These are phyloP conservation scores for Carassius gibelio DNA, from an alignment of 2,113 vertebrate species.

Conservation along the genomic window DNA sequence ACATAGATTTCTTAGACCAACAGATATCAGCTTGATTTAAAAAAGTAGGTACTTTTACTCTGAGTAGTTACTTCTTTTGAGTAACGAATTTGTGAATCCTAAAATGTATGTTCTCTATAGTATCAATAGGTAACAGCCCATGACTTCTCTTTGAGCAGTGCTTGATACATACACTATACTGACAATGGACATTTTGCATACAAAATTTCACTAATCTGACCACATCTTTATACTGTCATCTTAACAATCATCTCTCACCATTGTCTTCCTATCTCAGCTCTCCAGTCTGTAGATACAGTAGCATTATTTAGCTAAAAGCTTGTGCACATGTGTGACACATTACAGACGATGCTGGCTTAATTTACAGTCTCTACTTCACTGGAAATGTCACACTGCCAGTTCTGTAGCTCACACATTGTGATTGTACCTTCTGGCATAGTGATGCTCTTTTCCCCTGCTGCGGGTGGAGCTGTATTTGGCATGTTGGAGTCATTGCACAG, in stretches of 20 bases:
- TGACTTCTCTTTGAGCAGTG: too few relatives aligned
- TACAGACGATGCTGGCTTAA: conserved; percentile 19
- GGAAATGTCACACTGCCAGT: conserved; percentile 23
- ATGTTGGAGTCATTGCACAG: conserved; percentile 23
- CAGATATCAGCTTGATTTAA: background rate
- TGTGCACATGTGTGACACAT: background rate
- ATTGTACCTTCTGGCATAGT: background rate
- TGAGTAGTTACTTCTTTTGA: too few relatives aligned
- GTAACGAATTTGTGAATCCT: too few relatives aligned
- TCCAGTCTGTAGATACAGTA: conserved; percentile 3
- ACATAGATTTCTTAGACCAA: background rate
- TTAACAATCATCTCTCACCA: background rate
- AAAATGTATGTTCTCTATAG: too few relatives aligned
- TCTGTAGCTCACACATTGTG: background rate
- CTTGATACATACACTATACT: background rate
- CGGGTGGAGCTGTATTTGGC: conserved; percentile 18
- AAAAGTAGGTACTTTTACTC: background rate
- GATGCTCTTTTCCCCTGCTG: conserved; percentile 2
- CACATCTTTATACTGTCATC: background rate
- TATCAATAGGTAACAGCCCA: too few relatives aligned
- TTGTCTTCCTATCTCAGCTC: background rate
- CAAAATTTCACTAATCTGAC: background rate
- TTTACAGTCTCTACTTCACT: background rate
- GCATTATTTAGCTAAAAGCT: conserved; percentile 4
- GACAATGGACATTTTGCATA: background rate